Evolutionary conservation across 2,113 vertebrate species (phyloP).

Genomic region (Zapornia atra): DNA sequence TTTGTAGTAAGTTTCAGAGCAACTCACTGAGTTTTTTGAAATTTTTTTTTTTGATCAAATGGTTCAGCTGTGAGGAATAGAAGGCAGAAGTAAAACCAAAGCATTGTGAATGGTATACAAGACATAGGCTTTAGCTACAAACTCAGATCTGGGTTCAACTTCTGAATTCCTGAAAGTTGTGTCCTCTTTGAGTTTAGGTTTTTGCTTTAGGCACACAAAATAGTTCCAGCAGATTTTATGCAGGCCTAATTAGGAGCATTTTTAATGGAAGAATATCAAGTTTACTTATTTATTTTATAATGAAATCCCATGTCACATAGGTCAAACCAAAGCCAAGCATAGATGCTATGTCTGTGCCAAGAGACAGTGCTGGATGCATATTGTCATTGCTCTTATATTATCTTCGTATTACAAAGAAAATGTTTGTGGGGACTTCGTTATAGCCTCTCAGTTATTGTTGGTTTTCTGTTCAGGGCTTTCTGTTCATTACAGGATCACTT

Average conservation of each 20-base stretch:
- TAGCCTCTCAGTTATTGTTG: slow-evolving; percentile 16
- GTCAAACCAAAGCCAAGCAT: not conserved
- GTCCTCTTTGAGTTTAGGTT: not conserved
- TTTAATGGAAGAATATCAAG: not conserved
- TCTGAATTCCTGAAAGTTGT: not conserved
- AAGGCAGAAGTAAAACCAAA: slow-evolving; percentile 25
- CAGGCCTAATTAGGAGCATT: not conserved
- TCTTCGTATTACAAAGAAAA: not conserved
- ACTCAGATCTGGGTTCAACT: not conserved
- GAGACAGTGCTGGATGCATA: not conserved
- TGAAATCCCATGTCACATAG: not conserved
- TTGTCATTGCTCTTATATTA: not conserved
- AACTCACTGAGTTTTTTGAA: not conserved
- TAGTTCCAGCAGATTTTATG: not conserved
- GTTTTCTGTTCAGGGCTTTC: slow-evolving; percentile 73
- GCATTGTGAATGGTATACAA: not conserved
- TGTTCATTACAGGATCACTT: slow-evolving; percentile 83
- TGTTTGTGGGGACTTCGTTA: slow-evolving; percentile 34
- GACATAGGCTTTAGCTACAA: not conserved
- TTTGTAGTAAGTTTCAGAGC: slow-evolving; percentile 34
- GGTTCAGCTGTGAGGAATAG: not conserved
- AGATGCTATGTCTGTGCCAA: not conserved
- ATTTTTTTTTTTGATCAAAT: not conserved
- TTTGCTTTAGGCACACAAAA: not conserved
- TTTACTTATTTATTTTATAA: not conserved